A percentile compares a stretch with the other conserved stretches of the same genome.
phyloP scores from a whole-genome alignment of 1,140 invertebrate genomes.

The Hestina assimilis region DNA sequence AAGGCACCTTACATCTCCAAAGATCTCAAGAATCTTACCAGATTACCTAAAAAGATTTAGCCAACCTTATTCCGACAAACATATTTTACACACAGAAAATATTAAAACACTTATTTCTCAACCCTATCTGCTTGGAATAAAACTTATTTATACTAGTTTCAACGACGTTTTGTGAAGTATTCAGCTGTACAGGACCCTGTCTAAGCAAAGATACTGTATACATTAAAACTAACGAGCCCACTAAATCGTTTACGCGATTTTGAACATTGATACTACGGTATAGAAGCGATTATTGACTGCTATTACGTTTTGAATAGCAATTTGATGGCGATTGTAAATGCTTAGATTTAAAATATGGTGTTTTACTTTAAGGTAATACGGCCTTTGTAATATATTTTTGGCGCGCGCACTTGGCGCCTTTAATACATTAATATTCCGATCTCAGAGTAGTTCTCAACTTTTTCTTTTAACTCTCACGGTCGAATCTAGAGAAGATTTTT shows the following conservation, averaged over 20 bases:
- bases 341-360: conserved; percentile 1
- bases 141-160: background rate
- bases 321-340: conserved; percentile 1
- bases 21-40: conserved; percentile 4
- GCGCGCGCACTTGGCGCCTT: background rate
- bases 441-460: too few relatives aligned
- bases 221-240: conserved; percentile 30
- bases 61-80: background rate
- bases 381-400: conserved; percentile 4
- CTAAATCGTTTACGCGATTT: conserved; percentile 17
- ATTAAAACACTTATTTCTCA: background rate
- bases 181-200: background rate
- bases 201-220: conserved; percentile 33
- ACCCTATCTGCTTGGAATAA: background rate
- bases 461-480: too few relatives aligned
- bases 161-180: background rate
- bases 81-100: background rate
- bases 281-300: conserved; percentile 18
- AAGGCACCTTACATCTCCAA: conserved; percentile 3
- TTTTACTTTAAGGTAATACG: conserved; percentile 1
- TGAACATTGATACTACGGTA: conserved; percentile 16
- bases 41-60: conserved; percentile 11
- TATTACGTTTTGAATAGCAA: conserved; percentile 2
- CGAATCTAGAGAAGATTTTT: too few relatives aligned
- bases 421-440: background rate